Evolutionary conservation across 2,888 invertebrate genomes (phyloP), one percentile per base, ranked within the genome.

Genomic region (Pammene aurita): DNA sequence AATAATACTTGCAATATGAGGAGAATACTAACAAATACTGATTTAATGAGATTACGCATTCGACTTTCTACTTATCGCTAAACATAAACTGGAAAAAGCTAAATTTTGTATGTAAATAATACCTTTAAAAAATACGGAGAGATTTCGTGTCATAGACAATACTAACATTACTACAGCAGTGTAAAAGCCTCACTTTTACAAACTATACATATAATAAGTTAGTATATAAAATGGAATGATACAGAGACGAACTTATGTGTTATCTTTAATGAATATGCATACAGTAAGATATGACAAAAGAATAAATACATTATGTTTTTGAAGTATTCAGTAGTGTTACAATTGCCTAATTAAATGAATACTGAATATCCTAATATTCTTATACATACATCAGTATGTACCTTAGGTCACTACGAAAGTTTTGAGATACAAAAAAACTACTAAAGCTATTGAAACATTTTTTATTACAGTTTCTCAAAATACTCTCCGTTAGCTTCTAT

Each of bases 1-100:
- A n/a, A 60, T 26, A 35, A 48, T 60, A 38, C 55, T 14, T n/a
- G 34, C 11, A 65, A 26, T 26, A 26, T 26, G 26, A 1, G 26
- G 26, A 26, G 26, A 26, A 26, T 26, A 26, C 26, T 26, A 26
- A 26, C 26, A 26, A 57, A 48, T 57, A 65, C 65, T 57, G 48
- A 11, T 13, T 16, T 7, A 35, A 48, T 48, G 35, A 41, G n/a
- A 26, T 16, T 18, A 9, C n/a, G 38, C 18, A 50, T 18, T 35
- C 14, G 14, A 60, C 6, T 60, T 35, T 60, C 46, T 61, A 61
- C 61, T 50, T 50, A 50, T n/a, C 38, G 13, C 26, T 62, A 62
- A 58, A 57, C 5, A 10, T 16, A 41, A 61, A 38, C 38, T 62
- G 41, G 38, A 7, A 13, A 38, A 41, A 52, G 4, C 5, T 46